Percentiles rank a stretch among this genome's conserved stretches.
phyloP scores from a whole-genome alignment of 2,888 invertebrate species.

The Drosophila bunnanda region DNA sequence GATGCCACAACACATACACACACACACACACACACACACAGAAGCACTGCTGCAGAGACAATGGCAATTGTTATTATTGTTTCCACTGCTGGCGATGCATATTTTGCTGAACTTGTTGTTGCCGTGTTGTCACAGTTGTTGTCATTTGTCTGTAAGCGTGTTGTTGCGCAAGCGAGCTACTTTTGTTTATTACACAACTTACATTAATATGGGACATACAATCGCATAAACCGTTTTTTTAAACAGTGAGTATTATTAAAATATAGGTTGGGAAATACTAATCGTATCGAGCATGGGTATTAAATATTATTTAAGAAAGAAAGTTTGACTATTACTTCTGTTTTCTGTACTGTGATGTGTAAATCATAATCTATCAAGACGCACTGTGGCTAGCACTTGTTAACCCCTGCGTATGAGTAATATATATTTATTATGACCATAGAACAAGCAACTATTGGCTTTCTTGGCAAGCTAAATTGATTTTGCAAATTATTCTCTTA shows the following conservation, averaged over 20 bases:
- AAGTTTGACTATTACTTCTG: not conserved
- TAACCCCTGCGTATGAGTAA: constrained; percentile 53
- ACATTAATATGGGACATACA: constrained; percentile 15
- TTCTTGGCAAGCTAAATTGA: not conserved
- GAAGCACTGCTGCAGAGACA: constrained; percentile 11
- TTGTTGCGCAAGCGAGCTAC: constrained; percentile 63
- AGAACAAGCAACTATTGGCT: not conserved
- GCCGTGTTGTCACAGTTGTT: constrained; percentile 29
- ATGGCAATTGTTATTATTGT: constrained; percentile 44
- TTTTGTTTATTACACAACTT: constrained; percentile 58
- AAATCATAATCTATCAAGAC: not conserved
- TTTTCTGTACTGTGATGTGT: not conserved
- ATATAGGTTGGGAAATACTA: not conserved
- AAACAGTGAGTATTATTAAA: constrained; percentile 8
- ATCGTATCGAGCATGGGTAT: not conserved
- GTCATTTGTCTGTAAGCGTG: constrained; percentile 65
- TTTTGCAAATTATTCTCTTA: not conserved
- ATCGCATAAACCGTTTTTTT: constrained; percentile 9
- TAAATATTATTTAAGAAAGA: not conserved
- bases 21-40: constrained; percentile 4
- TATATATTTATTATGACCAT: constrained; percentile 47
- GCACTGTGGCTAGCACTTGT: not conserved
- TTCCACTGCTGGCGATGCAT: constrained; percentile 26
- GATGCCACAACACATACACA: constrained; percentile 30
- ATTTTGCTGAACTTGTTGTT: constrained; percentile 31